A percentile compares a stretch with the other conserved stretches of the same genome.
Conservation (phyloP, 1,140 invertebrate genomes). For the Caerostris darwini region DNA sequence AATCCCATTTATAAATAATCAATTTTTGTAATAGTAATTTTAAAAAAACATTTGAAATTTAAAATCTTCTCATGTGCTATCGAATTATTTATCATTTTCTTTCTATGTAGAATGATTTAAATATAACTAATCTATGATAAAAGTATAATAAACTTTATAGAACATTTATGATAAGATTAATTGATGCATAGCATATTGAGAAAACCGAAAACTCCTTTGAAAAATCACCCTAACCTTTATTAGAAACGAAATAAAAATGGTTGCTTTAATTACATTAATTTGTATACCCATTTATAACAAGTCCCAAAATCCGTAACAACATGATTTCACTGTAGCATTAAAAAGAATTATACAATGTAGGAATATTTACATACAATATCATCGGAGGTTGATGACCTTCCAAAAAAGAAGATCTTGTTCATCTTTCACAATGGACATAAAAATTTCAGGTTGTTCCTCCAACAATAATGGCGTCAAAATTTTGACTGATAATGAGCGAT, state of each 20-base stretch:
- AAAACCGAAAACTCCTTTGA: background rate
- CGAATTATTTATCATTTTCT: too few relatives aligned
- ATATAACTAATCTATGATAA: too few relatives aligned
- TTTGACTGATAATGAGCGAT: slow-evolving; percentile 70
- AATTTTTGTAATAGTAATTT: too few relatives aligned
- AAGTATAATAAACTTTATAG: background rate
- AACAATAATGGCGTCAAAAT: slow-evolving; percentile 8
- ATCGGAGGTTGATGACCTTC: background rate
- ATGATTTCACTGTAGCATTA: background rate
- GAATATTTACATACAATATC: background rate
- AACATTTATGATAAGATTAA: background rate
- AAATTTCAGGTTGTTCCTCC: background rate
- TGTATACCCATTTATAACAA: background rate
- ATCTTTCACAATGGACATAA: background rate
- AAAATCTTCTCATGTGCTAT: too few relatives aligned
- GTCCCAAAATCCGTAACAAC: background rate
- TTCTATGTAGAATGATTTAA: too few relatives aligned
- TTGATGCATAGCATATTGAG: background rate
- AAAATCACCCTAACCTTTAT: background rate
- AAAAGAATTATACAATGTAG: background rate
- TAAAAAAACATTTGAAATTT: too few relatives aligned
- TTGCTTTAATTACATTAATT: background rate
- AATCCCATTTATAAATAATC: too few relatives aligned
- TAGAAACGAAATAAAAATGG: background rate
- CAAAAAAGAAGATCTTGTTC: background rate